These are phyloP conservation scores for Danaus chrysippus DNA, from an alignment of 2,888 invertebrate genomes.

Conservation along the genomic window DNA sequence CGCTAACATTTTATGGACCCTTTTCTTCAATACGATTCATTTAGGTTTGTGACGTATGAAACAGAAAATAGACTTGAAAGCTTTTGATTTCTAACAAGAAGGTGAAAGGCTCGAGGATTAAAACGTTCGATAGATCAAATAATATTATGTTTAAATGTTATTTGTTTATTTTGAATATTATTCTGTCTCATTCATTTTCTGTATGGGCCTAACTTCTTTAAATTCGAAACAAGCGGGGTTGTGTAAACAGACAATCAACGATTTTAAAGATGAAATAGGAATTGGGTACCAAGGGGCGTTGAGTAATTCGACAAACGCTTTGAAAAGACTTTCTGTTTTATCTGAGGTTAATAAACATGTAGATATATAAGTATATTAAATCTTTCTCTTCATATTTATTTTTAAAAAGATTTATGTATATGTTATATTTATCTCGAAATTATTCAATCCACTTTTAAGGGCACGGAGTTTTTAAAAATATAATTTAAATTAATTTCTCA, in stretches of 20 bases:
- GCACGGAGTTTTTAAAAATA: too few relatives aligned
- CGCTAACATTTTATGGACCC: constrained; percentile 52
- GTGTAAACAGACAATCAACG: constrained; percentile 76
- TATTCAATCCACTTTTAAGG: too few relatives aligned
- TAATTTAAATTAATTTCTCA: too few relatives aligned
- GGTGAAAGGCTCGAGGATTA: too few relatives aligned
- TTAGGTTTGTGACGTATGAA: constrained; percentile 17
- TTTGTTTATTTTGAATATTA: too few relatives aligned
- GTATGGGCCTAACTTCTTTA: constrained; percentile 50
- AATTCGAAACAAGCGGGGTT: constrained; percentile 70
- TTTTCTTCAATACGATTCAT: constrained; percentile 28
- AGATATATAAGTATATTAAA: constrained; percentile 1
- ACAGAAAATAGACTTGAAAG: constrained; percentile 21
- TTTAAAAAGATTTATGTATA: too few relatives aligned
- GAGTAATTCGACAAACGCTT: constrained; percentile 63
- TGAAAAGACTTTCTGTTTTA: constrained; percentile 42
- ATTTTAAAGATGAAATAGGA: constrained; percentile 71
- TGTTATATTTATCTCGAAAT: too few relatives aligned
- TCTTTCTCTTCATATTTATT: not conserved
- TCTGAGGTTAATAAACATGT: constrained; percentile 40
- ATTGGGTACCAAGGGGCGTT: constrained; percentile 41
- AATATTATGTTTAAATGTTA: too few relatives aligned
- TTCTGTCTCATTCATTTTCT: constrained; percentile 14
- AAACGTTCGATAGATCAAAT: too few relatives aligned
- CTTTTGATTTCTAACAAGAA: not conserved